Base-by-base conservation (phyloP, 2,888 invertebrate species). In the Dicycla oo region DNA sequence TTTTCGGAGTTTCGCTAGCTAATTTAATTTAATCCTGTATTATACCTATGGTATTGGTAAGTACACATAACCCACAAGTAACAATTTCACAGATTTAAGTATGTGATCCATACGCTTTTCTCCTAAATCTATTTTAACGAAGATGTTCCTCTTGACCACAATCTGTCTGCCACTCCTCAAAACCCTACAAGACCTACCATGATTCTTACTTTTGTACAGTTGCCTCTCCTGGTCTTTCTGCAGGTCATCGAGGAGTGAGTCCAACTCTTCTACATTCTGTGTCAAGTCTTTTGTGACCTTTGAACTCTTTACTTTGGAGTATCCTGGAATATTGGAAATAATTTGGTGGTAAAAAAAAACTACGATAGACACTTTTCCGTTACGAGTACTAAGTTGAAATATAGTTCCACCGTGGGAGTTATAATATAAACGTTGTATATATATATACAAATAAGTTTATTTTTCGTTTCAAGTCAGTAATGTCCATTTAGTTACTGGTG, bases 221-320 rank as follows among this genome's bases (percentile, higher is more conserved):
- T 96, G 96, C 69, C 96, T 86, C 72, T 96, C 96, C 83, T 96
- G 96, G 62, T 96, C 96, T 79, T 93, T 94, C 88, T 97, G 97
- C 86, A 98, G 93, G 90, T 98, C 98, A 84, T 98, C 98, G 68
- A 98, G 94, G 63, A 98, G 93, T 0, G 97, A 97, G 90, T 98
- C 98, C 88, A 98, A 92, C 90, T 98, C 98, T 86, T 97, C 97
- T 61, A 98, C 97, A 88, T 97, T 98, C 88, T 97, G 96, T 5
- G 94, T 91, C 83, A 96, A 88, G 51, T 96, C 96, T 76, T 94
- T 95, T 15, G 94, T 95, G 73, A 89, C 94, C 78, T 94, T 95
- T 0, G 93, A 89, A 69, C 90, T 93, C 79, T 93, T 95, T 56
- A 95, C 93, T 79, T 94, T 95, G 8, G 95, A 93, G 83, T 96